Base-by-base conservation (phyloP, 2,888 invertebrate species). In the Drosophila ezoana region DNA sequence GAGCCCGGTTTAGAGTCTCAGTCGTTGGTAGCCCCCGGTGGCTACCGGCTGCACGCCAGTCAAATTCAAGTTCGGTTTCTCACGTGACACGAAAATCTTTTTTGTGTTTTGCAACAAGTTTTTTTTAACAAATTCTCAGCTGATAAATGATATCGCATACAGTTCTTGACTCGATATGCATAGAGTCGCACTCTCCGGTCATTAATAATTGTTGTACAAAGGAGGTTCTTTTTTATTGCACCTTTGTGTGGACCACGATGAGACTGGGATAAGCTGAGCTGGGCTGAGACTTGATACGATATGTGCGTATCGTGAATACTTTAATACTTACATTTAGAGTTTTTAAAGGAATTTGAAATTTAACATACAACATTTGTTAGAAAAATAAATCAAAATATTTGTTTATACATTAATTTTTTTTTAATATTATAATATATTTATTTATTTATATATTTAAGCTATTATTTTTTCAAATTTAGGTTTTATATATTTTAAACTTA, bases 21-120 rank as follows among this genome's bases (percentile, higher is more conserved):
- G 35, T 38, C 13, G 33, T 32, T 63, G 13, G 85, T 83, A 79
- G 81, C 63, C 56, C 47, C 64, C 81, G 62, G 89, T 87, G 87
- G 87, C 18, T 18, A 18, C 18, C 18, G 18, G 18, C 86, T 63
- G 62, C 59, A 62, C 43, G 47, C 62, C 49, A 71, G 58, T 66
- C 70, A 72, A 67, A 63, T 71, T 60, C 59, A 69, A 79, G 56
- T 68, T 57, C 48, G 44, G 43, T 52, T 65, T 76, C 78, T 86
- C 89, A 89, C 83, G 88, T 90, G 90, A 90, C 90, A 90, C 74
- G 90, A 89, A 91, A 91, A 90, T 88, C 88, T 89, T 89, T 90
- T 90, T 90, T 90, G 87, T 89, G 90, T 78, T 8, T 28, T 28
- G 90, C 90, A 90, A 90, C 90, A 90, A 90, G 90, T 90, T 52